Percentiles rank a stretch among this genome's conserved stretches.
Evolutionary conservation across 53 echinoderm and acorn worm species (phyloP).

Genomic region (Temnopleurus reevesii): DNA sequence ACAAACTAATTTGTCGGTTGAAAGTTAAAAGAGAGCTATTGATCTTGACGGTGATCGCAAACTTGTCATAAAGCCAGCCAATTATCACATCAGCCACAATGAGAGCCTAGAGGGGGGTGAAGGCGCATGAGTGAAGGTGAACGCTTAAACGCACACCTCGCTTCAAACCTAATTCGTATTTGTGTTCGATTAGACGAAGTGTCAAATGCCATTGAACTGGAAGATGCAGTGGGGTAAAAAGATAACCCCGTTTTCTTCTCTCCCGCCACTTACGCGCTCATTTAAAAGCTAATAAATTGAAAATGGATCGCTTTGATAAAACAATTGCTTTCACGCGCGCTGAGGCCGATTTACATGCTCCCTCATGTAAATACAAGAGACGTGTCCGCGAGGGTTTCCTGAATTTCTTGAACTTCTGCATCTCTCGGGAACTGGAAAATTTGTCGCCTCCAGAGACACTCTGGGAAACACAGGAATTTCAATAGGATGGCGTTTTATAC

Average conservation of each 20-base stretch:
- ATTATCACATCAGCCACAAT: no score
- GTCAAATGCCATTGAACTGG: slow-evolving; percentile 55
- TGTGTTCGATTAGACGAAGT: slow-evolving; percentile 44
- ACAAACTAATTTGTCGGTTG: slow-evolving; percentile 10
- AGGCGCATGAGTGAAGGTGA: slow-evolving; percentile 33
- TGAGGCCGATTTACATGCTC: slow-evolving; percentile 42
- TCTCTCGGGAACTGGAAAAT: slow-evolving; percentile 45
- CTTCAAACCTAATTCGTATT: slow-evolving; percentile 37
- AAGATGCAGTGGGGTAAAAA: slow-evolving; percentile 8
- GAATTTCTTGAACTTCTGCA: not conserved
- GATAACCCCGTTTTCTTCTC: slow-evolving; percentile 13
- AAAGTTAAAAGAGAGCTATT: not conserved
- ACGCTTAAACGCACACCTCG: slow-evolving; percentile 43
- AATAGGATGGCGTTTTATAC: slow-evolving; percentile 5
- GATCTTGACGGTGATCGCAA: not conserved
- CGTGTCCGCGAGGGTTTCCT: slow-evolving; percentile 33
- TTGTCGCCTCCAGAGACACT: slow-evolving; percentile 48
- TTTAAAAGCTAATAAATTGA: slow-evolving; percentile 54
- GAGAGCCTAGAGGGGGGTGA: not conserved
- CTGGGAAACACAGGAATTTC: slow-evolving; percentile 3
- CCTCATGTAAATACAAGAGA: slow-evolving; percentile 50
- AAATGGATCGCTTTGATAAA: slow-evolving; percentile 56
- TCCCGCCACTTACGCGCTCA: slow-evolving; percentile 31
- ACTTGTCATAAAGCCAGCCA: slow-evolving; percentile 7
- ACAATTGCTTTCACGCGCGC: slow-evolving; percentile 59